Conservation (phyloP, 2,113 vertebrate species). For the Callorhinus ursinus region DNA sequence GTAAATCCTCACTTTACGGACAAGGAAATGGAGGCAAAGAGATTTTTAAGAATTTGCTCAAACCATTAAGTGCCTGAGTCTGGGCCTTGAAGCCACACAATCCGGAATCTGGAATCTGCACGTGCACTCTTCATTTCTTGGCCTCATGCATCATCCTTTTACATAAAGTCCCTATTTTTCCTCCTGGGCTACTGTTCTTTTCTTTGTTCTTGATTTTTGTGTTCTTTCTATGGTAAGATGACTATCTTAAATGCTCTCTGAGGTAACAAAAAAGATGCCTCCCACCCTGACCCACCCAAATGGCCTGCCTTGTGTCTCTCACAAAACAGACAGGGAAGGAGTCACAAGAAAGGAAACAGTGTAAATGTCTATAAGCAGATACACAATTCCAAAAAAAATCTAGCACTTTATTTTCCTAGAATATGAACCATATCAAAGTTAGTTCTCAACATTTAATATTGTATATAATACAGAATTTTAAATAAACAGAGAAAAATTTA, state of each 20-base stretch:
- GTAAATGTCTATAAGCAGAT: not conserved
- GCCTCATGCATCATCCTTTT: not conserved
- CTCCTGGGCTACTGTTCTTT: not conserved
- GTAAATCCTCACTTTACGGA: slow-evolving; percentile 29
- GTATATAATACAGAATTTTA: slow-evolving; percentile 16
- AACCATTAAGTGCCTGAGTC: not conserved
- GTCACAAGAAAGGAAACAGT: not conserved
- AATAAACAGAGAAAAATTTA: not conserved
- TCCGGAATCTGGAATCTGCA: not conserved
- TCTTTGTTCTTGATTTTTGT: slow-evolving; percentile 10
- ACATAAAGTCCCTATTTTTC: not conserved
- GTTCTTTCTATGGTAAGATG: not conserved
- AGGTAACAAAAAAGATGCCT: not conserved
- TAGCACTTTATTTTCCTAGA: not conserved
- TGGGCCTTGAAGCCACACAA: not conserved
- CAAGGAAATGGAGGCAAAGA: not conserved
- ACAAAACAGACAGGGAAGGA: not conserved
- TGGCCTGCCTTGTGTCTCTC: not conserved
- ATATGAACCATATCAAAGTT: not conserved
- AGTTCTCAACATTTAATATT: slow-evolving; percentile 21
- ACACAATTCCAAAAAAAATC: not conserved
- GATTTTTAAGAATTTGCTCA: not conserved
- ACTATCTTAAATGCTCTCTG: not conserved
- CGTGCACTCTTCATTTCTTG: too few species aligned
- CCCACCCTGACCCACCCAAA: not conserved